Evolutionary conservation across 2,797 vertebrate genomes (phyloP).

Genomic region (Gobio occitaniae): DNA sequence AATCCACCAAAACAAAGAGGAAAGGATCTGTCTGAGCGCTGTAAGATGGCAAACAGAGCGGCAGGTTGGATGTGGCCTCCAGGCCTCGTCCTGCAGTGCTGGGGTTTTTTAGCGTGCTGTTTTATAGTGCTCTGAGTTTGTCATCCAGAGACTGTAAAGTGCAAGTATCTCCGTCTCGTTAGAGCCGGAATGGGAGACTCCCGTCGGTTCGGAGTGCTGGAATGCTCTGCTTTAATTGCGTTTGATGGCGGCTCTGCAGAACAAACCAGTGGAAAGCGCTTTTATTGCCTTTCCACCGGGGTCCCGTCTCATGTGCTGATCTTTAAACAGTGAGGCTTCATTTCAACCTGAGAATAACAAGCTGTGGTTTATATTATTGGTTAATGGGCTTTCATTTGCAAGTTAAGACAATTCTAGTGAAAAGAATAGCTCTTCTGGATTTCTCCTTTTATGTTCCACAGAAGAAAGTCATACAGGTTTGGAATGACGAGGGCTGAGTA

Average conservation of each 20-base stretch:
- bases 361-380: conserved; percentile 44
- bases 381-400: conserved; percentile 45
- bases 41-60: conserved; percentile 36
- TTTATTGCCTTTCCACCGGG: conserved; percentile 53
- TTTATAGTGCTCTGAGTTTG: conserved; percentile 59
- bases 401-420: conserved; percentile 16
- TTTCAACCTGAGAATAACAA: conserved; percentile 45
- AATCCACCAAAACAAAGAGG: conserved; percentile 37
- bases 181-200: conserved; percentile 32
- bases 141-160: conserved; percentile 61
- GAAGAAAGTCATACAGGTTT: neutral
- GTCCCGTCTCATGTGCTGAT: conserved; percentile 34
- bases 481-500: neutral
- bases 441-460: neutral
- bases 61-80: conserved; percentile 51
- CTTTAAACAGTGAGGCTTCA: conserved; percentile 49
- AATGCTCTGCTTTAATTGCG: conserved; percentile 58
- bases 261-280: conserved; percentile 52
- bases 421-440: neutral
- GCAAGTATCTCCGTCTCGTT: conserved; percentile 52
- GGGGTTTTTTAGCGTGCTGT: conserved; percentile 47
- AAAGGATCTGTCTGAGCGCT: conserved; percentile 35
- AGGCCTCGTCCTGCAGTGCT: conserved; percentile 53
- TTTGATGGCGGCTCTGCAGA: conserved; percentile 54
- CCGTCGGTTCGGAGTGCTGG: conserved; percentile 43